Base-by-base conservation (phyloP, 23 tunicate genomes). In the Ciona savignyi region DNA sequence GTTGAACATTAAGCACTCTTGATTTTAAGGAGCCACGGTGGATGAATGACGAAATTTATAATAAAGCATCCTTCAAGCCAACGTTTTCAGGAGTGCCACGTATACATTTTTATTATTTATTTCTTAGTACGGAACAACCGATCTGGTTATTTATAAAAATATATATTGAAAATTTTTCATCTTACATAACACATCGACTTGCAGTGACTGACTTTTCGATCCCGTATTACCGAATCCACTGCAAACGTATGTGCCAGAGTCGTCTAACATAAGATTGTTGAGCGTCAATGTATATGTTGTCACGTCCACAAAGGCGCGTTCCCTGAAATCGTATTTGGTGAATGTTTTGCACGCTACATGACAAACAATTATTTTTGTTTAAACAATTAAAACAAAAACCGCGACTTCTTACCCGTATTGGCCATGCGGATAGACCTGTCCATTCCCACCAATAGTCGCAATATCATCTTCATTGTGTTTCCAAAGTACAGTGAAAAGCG, bases 211-310 rank as follows among this genome's bases (percentile, higher is more conserved):
- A 49, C 61, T 49, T 20, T 49, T 49, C 2, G 79, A 27, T 4
- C 51, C 70, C 4, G 4, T 1, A 26, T 34, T 35, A 21, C 70
- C 25, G 20, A 34, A 30, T 2, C 62, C 51, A 4, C 70, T 27
- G 51, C 79, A 75, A 3, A 24, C 42, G 32, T 4, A 77, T 9
- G 29, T 35, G 20, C 81, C 81, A 22, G 24, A 32, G 42, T 77
- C 81, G 3, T 33, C 63, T 34, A 66, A 66, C 1, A 11, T 24
- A 34, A 77, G 32, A 24, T 66, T 64, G 4, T 25, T 35, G 63
- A 77, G 30, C 11, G 81, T 77, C 63, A 77, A 29, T 32, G 62
- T 29, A 27, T 32, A 66, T 25, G 25, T 77, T n/a, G 32, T 34
- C 22, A 24, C 74, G 34, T 70, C 27, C 3, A 70, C 24, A 21